Evolutionary conservation across 2,113 vertebrate genomes (phyloP), one percentile per base, ranked within the genome.

Genomic region (Geothlypis trichas): DNA sequence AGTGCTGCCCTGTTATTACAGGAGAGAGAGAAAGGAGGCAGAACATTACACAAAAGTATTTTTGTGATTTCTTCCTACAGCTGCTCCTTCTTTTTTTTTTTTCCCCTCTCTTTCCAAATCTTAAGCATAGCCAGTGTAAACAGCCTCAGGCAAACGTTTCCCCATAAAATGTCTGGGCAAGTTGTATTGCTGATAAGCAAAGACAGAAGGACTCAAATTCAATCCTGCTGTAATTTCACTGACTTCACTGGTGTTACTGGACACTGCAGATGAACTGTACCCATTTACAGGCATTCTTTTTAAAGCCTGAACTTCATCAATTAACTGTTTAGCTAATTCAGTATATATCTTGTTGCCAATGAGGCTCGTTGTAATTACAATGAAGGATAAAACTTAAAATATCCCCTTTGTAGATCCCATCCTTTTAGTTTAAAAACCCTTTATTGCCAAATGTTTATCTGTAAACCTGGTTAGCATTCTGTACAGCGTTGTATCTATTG

Each of bases 1-100:
- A 0, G 99, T 99, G 98, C 99, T 99, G 93, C 99, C 99, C 99
- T 99, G 97, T 91, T 95, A 92, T 23, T 67, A 88, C 71, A 87
- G 62, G 84, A 79, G 94, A 96, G 84, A 96, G 42, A 95, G 76
- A 91, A 73, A 86, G 69, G 82, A 84, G 51, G 67, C 33, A 93
- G 33, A 74, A 54, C 52, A 26, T 84, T 55, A 95, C 81, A 93
- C 46, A 58, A 74, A 77, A 94, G 89, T 97, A 82, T 95, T 90
- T 94, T 71, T 82, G 89, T 75, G 92, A 92, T 80, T 88, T 90
- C 87, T 93, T 95, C 91, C 95, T 96, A 88, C 90, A 92, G 86
- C 85, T 97, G 89, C 69, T 92, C 41, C 31, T 57, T n/a, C n/a
- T 62, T 62, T 54, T 54, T 81, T 76, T 58, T 62, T 4, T 19